Base-by-base conservation (phyloP, 2,888 invertebrate species). In the Caenorhabditis macrosperma region DNA sequence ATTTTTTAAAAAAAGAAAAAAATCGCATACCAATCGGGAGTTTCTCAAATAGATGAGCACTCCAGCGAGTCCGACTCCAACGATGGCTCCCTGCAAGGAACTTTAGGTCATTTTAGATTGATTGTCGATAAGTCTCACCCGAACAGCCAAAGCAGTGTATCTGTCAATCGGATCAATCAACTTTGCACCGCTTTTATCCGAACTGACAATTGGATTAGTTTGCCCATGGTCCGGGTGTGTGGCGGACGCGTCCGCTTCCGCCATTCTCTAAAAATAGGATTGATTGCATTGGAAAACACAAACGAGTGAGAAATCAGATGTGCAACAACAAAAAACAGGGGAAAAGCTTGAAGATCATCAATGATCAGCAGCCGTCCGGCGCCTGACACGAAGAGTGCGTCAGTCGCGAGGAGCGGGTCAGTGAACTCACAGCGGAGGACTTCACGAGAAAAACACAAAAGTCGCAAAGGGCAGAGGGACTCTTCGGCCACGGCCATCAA, bases 61-160 rank as follows among this genome's bases (percentile, higher is more conserved):
- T 48, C 90, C 90, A 15, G 87, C 69, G 6, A 90, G 61, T 20
- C 89, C 90, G 26, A 85, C 74, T 33, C 87, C 88, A 46, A 90
- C 82, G 46, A 90, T 90, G 17, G 87, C 76, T n/a, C 89, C 90
- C 90, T 90, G 50, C 15, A 26, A 30, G 6, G 48, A 52, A 61
- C 48, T 57, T 9, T 10, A n/a, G 48, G 1, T 28, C 6, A 5
- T 30, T 55, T 26, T 24, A 17, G n/a, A 52, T 17, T 15, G 17
- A 68, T 10, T 17, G 20, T 33, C 20, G n/a, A 66, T 52, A 48
- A 10, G 3, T 12, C 86, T 75, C 59, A 88, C 88, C 64, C 88
- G 78, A 69, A 88, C 87, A 52, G 85, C 83, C 5, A 88, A 66
- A 17, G 86, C 87, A 10, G 85, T 81, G 61, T 86, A 88, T 69